Conservation (phyloP, 2,797 vertebrate genomes). For the Capromys pilorides region DNA sequence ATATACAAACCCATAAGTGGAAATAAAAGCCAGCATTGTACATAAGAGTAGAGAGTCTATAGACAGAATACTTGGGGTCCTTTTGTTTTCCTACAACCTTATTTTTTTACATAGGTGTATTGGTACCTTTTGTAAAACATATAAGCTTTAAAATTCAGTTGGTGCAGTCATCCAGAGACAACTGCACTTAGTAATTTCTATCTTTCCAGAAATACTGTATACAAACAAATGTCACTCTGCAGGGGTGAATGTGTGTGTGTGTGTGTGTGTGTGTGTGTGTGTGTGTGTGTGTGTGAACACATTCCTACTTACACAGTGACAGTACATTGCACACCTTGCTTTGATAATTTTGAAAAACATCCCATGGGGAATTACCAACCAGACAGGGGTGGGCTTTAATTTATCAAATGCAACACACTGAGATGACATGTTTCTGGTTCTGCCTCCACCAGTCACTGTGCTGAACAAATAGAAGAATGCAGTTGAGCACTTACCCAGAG, state of each 20-base stretch:
- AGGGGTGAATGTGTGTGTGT: fast-evolving
- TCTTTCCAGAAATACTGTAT: neutral
- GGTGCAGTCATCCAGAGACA: neutral
- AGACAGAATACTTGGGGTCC: neutral
- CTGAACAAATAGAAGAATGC: neutral
- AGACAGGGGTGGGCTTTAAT: neutral
- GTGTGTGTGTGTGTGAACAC: neutral
- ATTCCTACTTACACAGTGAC: neutral
- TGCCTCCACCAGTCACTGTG: neutral
- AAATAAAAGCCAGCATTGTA: neutral
- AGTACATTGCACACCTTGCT: neutral
- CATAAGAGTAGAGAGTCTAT: neutral
- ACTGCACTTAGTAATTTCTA: neutral
- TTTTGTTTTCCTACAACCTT: neutral
- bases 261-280: neutral
- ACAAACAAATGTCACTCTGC: neutral
- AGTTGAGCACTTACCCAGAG: neutral
- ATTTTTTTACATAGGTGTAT: neutral
- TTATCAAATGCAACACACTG: neutral
- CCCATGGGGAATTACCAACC: neutral
- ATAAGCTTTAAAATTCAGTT: neutral
- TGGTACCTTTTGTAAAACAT: neutral
- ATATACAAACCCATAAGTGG: neutral
- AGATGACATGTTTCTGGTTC: neutral
- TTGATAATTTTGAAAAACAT: neutral